These are phyloP conservation scores for Clanis bilineata DNA, from an alignment of 2,888 invertebrate genomes.

Conservation along the genomic window DNA sequence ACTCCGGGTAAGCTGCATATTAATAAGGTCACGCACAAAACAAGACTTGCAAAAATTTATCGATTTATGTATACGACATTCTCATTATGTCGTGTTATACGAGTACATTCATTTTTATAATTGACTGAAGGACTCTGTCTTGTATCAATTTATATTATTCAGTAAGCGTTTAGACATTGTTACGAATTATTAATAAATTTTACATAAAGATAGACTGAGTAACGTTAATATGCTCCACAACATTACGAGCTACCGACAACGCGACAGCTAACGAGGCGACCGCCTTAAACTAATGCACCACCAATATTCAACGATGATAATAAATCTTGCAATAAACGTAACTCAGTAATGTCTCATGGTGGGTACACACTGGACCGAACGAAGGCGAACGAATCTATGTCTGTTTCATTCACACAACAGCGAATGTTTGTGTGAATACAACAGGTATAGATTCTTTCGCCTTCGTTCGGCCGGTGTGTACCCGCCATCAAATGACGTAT, in stretches of 20 bases:
- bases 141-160: conserved; percentile 12
- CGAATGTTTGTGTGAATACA: too few species aligned
- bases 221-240: conserved; percentile 63
- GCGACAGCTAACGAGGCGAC: background rate
- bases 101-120: background rate
- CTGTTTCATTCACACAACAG: too few species aligned
- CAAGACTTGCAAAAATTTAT: too few species aligned
- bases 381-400: too few species aligned
- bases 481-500: background rate
- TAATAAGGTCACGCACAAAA: too few species aligned
- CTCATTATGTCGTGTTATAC: background rate
- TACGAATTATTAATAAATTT: conserved; percentile 41
- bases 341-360: background rate
- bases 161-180: conserved; percentile 3
- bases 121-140: conserved; percentile 4
- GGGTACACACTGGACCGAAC: too few species aligned
- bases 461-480: too few species aligned
- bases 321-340: background rate
- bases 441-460: too few species aligned
- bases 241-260: conserved; percentile 35
- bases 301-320: too few species aligned
- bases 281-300: too few species aligned
- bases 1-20: too few species aligned
- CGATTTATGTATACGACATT: too few species aligned
- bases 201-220: conserved; percentile 70